Conservation (phyloP, 2,113 vertebrate species). For the Gallinago jamesoni region DNA sequence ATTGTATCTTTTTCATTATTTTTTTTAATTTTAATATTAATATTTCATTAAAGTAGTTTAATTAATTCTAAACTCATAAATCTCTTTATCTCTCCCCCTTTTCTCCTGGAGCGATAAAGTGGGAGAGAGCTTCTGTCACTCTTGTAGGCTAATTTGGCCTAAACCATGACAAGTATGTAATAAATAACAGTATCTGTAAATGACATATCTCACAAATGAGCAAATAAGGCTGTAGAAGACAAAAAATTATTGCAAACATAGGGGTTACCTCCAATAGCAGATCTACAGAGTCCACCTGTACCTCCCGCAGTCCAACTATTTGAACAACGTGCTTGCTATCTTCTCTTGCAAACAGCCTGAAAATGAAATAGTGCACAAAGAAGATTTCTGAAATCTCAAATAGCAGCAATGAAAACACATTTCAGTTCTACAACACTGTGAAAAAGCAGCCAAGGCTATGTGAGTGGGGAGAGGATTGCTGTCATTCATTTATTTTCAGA, state of each 20-base stretch:
- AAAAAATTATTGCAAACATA: not conserved
- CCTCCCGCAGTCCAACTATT: slow-evolving; percentile 83
- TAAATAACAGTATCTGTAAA: not conserved
- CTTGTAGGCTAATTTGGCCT: no score
- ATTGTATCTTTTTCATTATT: no score
- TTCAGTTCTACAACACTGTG: not conserved
- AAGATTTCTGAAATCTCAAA: not conserved
- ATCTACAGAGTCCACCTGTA: slow-evolving; percentile 82
- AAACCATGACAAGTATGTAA: not conserved
- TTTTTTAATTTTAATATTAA: no score
- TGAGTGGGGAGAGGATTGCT: not conserved
- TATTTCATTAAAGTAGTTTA: no score
- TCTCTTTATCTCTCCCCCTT: no score
- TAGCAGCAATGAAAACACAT: not conserved
- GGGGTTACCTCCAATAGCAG: slow-evolving; percentile 85
- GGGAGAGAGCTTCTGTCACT: no score
- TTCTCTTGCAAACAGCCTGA: slow-evolving; percentile 89
- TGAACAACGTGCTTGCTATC: slow-evolving; percentile 87
- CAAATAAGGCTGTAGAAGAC: not conserved
- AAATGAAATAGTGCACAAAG: not conserved
- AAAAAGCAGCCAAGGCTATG: not conserved
- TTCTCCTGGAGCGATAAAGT: no score
- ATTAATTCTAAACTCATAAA: no score
- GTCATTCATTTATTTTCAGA: not conserved
- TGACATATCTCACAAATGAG: not conserved